Percentiles rank a stretch among this genome's conserved stretches.
Evolutionary conservation across 1,140 invertebrate species (phyloP).

Genomic region (Drosophila rhopaloa): DNA sequence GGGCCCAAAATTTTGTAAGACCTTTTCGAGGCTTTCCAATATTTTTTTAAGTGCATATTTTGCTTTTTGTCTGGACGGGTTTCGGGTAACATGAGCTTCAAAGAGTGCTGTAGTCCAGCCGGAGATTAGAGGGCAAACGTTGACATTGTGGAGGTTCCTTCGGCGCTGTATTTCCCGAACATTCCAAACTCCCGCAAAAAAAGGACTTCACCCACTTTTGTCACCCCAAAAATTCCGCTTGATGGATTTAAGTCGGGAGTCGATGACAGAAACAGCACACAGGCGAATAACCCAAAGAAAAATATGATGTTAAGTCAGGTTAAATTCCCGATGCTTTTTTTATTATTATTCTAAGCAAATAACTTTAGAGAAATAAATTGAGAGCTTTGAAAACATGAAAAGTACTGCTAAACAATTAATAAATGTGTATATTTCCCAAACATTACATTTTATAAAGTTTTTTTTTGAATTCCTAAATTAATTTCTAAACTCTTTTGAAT

Average conservation of each 20-base stretch:
- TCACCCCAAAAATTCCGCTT: conserved; percentile 3
- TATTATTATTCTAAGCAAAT: too few relatives aligned
- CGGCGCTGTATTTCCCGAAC: conserved; percentile 4
- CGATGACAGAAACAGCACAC: conserved; percentile 28
- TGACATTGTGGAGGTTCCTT: conserved; percentile 50
- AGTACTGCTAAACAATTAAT: too few relatives aligned
- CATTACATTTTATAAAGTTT: too few relatives aligned
- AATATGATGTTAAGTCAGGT: neutral
- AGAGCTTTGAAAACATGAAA: too few relatives aligned
- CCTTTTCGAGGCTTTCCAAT: too few relatives aligned
- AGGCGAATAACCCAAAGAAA: conserved; percentile 6
- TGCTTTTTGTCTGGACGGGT: neutral
- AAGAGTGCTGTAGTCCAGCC: conserved; percentile 30
- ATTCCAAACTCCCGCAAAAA: neutral
- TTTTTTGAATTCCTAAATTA: too few relatives aligned
- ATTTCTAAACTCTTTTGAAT: conserved; percentile 5
- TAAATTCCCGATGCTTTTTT: neutral
- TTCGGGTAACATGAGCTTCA: conserved; percentile 59
- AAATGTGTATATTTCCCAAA: too few relatives aligned
- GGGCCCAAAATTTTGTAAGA: too few relatives aligned
- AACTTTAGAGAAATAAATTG: too few relatives aligned
- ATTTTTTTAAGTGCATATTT: neutral
- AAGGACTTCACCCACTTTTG: conserved; percentile 2
- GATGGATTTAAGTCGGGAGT: conserved; percentile 25
- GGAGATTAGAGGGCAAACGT: conserved; percentile 70